These are phyloP conservation scores for Ormyrus pomaceus DNA, from an alignment of 2,888 invertebrate genomes.

Conservation along the genomic window DNA sequence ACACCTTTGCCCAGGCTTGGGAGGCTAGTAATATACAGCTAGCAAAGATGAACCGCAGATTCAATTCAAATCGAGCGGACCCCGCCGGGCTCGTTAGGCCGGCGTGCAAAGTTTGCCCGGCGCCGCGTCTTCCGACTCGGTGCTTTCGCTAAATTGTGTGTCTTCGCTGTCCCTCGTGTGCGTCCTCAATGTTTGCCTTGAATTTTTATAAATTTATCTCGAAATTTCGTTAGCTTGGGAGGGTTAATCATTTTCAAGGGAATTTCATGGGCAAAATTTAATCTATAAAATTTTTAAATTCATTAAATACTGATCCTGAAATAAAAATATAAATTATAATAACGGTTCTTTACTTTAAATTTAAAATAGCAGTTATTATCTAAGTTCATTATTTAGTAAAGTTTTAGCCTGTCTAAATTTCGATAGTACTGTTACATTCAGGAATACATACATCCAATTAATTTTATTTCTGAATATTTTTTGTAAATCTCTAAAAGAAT, in stretches of 20 bases:
- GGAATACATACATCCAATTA: too few relatives aligned
- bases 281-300: conserved; percentile 6
- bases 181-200: neutral
- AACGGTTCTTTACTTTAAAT: too few relatives aligned
- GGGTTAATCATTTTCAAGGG: too few relatives aligned
- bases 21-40: conserved; percentile 33
- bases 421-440: too few relatives aligned
- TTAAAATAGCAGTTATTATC: too few relatives aligned
- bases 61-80: conserved; percentile 57
- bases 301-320: neutral
- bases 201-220: neutral
- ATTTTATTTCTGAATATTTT: too few relatives aligned
- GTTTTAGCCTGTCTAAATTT: too few relatives aligned
- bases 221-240: neutral
- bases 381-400: too few relatives aligned
- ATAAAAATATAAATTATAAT: too few relatives aligned
- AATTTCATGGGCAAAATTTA: neutral
- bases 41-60: conserved; percentile 58
- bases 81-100: conserved; percentile 43
- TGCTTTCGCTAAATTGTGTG: conserved; percentile 7
- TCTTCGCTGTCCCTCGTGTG: neutral
- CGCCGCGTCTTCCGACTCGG: conserved; percentile 6
- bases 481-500: too few relatives aligned
- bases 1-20: conserved; percentile 40
- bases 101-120: conserved; percentile 31